Base-by-base conservation (phyloP, 1,140 invertebrate species). In the Hypothenemus hampei region DNA sequence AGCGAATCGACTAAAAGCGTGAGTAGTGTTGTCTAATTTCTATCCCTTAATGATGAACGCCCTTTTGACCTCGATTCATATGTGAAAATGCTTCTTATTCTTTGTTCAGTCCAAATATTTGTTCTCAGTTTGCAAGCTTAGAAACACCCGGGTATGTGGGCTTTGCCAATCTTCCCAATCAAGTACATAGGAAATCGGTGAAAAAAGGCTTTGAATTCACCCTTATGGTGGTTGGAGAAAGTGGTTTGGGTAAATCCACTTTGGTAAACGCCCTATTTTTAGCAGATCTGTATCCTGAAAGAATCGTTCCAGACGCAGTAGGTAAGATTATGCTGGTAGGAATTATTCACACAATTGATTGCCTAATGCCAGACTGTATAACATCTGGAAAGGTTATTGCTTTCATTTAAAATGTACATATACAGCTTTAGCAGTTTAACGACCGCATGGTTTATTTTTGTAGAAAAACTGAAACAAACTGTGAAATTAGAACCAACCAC, bases 201-300 rank as follows among this genome's bases (percentile, higher is more conserved):
- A 97, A 98, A 72, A 92, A 94, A 72, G 95, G 95, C 15, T 98
- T 98, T 73, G 94, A 97, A 72, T 98, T 98, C 72, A 97, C 93
- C 1, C 73, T 98, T 0, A 97, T 98, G 95, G 93, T 98, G 36
- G 93, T 97, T 19, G 95, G 95, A 22, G 93, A 98, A 73, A 93
- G 91, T 64, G 97, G 97, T 1, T 73, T 98, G 19, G 97, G 97
- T 16, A 99, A 99, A 76, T 97, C 94, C 0, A 99, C 97, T 4
- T 78, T 99, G 52, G 93, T 99, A 29, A 98, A 99, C 71, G 95
- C 93, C 48, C 75, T 99, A n/a, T 99, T 99, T 72, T 75, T 97
- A 8, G 95, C 95, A 18, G 96, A 99, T 74, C 75, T 95, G 20
- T 94, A 95, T 75, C 89, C 90, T 18, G 91, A 93, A 73, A 77